Evolutionary conservation across 1,140 invertebrate genomes (phyloP).

Genomic region (Lethrus apterus): DNA sequence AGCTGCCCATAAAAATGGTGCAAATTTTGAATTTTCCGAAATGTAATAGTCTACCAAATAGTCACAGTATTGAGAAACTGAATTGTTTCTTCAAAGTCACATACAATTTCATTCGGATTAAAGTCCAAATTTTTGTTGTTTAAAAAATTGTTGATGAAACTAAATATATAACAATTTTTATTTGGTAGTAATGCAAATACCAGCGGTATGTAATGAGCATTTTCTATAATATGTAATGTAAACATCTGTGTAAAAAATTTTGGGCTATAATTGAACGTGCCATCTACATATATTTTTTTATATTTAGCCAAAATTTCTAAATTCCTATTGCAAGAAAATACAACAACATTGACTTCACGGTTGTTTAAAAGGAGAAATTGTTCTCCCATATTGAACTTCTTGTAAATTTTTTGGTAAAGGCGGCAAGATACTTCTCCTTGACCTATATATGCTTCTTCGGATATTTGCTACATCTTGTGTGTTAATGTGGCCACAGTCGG

Average conservation of each 20-base stretch:
- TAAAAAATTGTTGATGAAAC: no score
- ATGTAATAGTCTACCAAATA: no score
- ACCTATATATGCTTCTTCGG: constrained; percentile 11
- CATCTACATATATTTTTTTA: constrained; percentile 5
- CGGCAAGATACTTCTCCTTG: constrained; percentile 6
- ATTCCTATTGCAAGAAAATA: constrained; percentile 9
- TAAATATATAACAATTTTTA: no score
- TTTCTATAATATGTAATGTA: neutral
- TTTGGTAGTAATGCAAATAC: constrained; percentile 1
- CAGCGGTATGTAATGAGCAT: neutral
- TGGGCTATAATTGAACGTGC: constrained; percentile 8
- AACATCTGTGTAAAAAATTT: constrained; percentile 12
- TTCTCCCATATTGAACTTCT: constrained; percentile 5
- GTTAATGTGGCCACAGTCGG: no score
- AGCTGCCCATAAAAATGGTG: no score
- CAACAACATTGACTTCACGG: neutral
- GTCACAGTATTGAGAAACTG: no score
- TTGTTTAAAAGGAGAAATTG: constrained; percentile 3
- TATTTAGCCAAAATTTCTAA: neutral
- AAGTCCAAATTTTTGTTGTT: no score
- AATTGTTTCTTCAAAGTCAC: no score
- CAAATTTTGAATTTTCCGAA: no score
- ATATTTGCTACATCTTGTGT: no score
- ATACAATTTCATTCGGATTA: no score
- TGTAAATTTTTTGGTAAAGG: constrained; percentile 5